Evolutionary conservation across 2,113 vertebrate species (phyloP), one percentile per base, ranked within the genome.

Genomic region (Lasiurus cinereus): DNA sequence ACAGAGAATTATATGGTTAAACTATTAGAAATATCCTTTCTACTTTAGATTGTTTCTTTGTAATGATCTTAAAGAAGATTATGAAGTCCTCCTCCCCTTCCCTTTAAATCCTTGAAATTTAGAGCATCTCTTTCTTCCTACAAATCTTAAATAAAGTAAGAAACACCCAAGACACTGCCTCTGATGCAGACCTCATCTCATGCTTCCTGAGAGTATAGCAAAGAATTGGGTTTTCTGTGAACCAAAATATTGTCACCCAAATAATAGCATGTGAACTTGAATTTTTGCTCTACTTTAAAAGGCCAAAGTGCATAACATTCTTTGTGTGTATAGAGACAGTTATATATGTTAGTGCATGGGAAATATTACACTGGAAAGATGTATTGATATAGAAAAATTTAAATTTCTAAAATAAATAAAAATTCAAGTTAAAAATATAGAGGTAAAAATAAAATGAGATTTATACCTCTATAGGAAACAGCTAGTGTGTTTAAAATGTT

Each of bases 41-140:
- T 76, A 16, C 22, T 56, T 88, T 39, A 52, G 46, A 18, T 72
- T 76, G 31, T 92, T 94, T 54, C 80, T 92, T 95, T 93, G 50
- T 80, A 84, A 84, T 31, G 19, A 66, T 6, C 46, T 92, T 94
- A 59, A 94, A 92, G 90, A 94, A 69, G 36, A 64, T 15, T 67
- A 22, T 54, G 19, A 56, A 62, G 24, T 27, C 85, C 80, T 79
- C 48, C 14, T 24, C 15, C 79, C 39, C 24, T 29, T 12, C 4
- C 6, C 36, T 52, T 76, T 66, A 83, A 88, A 52, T 85, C 16
- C 2, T 48, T 90, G 66, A 70, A 91, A 84, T 59, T 87, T 64
- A 87, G 18, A 19, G 6, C 83, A 54, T 80, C 62, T 97, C 33
- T 84, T 90, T 96, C 22, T 95, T 93, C 22, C 22, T 87, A 12